Conservation (phyloP, 2,113 vertebrate species). For the Saccopteryx bilineata region DNA sequence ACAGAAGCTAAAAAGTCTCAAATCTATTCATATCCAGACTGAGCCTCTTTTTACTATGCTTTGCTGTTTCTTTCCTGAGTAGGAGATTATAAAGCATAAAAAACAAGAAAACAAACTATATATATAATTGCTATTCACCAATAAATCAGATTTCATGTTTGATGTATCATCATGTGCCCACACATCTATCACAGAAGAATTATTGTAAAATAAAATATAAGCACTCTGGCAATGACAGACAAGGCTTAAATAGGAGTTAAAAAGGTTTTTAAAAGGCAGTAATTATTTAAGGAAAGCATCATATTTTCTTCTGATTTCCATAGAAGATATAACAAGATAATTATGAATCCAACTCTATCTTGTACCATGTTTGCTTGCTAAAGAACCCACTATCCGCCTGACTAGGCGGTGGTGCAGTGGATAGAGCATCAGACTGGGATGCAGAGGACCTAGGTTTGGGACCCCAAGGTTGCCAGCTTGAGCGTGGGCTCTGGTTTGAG, state of each 20-base stretch:
- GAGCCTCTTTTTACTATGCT: neutral
- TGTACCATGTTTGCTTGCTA: neutral
- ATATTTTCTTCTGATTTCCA: neutral
- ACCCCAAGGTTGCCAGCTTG: no score
- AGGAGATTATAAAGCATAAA: neutral
- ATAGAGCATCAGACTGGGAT: no score
- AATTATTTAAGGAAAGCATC: slow-evolving; percentile 36
- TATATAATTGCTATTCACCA: neutral
- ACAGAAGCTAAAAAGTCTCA: neutral
- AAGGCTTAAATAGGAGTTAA: neutral
- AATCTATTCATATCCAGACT: neutral
- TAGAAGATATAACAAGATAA: neutral
- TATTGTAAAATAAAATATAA: neutral
- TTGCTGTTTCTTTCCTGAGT: neutral
- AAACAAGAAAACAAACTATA: neutral
- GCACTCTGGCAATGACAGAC: neutral
- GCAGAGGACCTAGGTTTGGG: no score
- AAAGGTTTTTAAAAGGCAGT: neutral
- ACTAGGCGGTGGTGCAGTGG: no score
- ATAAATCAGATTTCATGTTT: neutral
- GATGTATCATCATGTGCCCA: neutral
- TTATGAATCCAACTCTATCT: neutral
- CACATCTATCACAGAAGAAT: neutral
- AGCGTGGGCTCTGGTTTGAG: no score
- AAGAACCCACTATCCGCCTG: neutral